Base-by-base conservation (phyloP, 1,140 invertebrate genomes). In the Platyscapa corneri region DNA sequence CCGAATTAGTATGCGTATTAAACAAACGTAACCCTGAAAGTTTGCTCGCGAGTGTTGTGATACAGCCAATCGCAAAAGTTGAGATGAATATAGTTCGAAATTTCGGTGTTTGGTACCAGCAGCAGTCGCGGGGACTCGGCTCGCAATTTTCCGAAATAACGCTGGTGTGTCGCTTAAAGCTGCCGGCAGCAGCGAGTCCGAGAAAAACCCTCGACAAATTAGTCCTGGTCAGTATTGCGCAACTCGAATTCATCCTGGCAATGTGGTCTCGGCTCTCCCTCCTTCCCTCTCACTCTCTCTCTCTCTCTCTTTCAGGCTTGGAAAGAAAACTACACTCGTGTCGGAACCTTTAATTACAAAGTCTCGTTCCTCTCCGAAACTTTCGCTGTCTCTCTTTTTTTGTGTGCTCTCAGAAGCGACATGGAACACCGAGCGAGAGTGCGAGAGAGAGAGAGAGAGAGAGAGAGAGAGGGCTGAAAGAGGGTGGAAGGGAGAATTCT, bases 311-410 rank as follows among this genome's bases (percentile, higher is more conserved):
- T 18, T 32, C 3, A 10, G 0, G 30, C 20, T n/a, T 20, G 32
- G n/a, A 49, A 34, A 49, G 18, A 42, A 74, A 82, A 72, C 42
- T 18, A 74, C 37, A 30, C 37, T 67, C 53, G 70, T 46, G 70
- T 49, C 34, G 34, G 34, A 49, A 67, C 72, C 72, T 76, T 83
- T 83, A 83, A 83, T 83, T 83, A 83, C 27, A 64, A 83, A 83
- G 82, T 76, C 70, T 76, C 37, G 53, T 46, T 64, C 53, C 60
- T 80, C 76, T 82, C 76, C 46, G 8, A 76, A 76, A 76, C 34
- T 64, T 76, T 67, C 39, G 34, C 49, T 23, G 16, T 53, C 46
- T n/a, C n/a, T 46, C 27, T 76, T 75, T 81, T 85, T 70, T 85
- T 72, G 7, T 84, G 10, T 20, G 20, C 67, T 72, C 65, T 20